A percentile compares a stretch with the other conserved stretches of the same genome.
Conservation (phyloP, 1,140 invertebrate species). For the Ostrea edulis region DNA sequence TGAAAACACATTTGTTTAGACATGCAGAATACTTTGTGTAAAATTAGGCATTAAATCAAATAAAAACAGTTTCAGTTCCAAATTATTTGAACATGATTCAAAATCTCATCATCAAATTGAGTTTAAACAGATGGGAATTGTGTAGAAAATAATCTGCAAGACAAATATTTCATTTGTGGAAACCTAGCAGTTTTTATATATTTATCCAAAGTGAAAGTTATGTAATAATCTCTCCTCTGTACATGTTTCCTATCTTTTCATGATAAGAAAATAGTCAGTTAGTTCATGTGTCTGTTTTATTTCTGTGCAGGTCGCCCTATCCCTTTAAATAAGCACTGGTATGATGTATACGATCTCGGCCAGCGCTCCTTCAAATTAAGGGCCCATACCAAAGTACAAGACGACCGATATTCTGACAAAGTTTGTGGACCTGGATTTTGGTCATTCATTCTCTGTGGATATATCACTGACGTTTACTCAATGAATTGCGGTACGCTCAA, state of each 20-base stretch:
- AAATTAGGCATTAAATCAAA: no score
- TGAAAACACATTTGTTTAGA: no score
- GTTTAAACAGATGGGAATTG: not conserved
- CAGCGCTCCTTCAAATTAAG: not conserved
- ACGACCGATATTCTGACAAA: no score
- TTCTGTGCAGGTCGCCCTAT: not conserved
- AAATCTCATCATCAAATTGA: not conserved
- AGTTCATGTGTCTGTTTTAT: not conserved
- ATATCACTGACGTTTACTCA: no score
- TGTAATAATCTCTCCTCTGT: not conserved
- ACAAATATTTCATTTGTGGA: not conserved
- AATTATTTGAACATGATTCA: not conserved
- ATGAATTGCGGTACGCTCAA: no score
- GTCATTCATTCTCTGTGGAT: no score
- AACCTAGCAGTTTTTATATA: not conserved
- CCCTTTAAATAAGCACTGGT: not conserved
- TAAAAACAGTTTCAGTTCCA: no score
- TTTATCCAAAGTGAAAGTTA: not conserved
- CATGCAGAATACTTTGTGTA: no score
- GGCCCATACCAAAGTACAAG: no score
- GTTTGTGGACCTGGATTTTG: no score
- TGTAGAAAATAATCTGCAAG: not conserved
- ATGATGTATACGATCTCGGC: not conserved
- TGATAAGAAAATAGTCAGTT: not conserved
- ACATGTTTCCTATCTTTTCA: not conserved